Conservation (phyloP, 2,888 invertebrate species). For the Drosophila meridiana region DNA sequence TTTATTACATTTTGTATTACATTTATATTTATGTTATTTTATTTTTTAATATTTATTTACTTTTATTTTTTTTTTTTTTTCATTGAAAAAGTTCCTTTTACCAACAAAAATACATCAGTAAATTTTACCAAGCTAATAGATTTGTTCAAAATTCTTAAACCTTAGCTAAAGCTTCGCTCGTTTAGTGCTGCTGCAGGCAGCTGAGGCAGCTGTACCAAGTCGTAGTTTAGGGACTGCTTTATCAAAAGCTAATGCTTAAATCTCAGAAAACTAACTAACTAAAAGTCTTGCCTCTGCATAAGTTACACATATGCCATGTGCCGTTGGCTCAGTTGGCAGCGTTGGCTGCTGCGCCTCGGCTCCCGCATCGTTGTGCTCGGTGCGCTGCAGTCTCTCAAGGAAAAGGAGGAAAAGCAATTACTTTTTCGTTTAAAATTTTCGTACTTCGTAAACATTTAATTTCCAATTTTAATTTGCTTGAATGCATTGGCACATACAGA, state of each 20-base stretch:
- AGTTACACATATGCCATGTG: constrained; percentile 1
- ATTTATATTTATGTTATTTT: no score
- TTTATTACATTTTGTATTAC: no score
- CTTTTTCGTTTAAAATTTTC: constrained; percentile 77
- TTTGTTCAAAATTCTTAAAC: neutral
- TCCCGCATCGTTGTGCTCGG: neutral
- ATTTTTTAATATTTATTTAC: neutral
- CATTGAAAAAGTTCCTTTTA: no score
- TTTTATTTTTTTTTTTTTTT: neutral
- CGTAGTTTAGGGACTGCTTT: neutral
- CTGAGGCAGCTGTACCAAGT: constrained; percentile 1
- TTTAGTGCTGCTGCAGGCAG: constrained; percentile 3
- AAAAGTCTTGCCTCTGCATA: constrained; percentile 11
- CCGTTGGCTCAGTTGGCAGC: neutral
- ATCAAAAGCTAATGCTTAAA: constrained; percentile 17
- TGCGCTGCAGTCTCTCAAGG: constrained; percentile 39
- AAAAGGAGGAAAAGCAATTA: constrained; percentile 65
- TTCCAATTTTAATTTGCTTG: constrained; percentile 79
- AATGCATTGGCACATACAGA: constrained; percentile 69
- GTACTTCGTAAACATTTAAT: constrained; percentile 79
- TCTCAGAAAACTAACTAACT: constrained; percentile 17
- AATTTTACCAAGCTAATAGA: neutral
- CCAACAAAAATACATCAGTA: neutral
- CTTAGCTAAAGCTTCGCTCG: neutral
- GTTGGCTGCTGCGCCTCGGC: neutral